phyloP scores from a whole-genome alignment of 1,140 invertebrate genomes.

The Magallana angulata region DNA sequence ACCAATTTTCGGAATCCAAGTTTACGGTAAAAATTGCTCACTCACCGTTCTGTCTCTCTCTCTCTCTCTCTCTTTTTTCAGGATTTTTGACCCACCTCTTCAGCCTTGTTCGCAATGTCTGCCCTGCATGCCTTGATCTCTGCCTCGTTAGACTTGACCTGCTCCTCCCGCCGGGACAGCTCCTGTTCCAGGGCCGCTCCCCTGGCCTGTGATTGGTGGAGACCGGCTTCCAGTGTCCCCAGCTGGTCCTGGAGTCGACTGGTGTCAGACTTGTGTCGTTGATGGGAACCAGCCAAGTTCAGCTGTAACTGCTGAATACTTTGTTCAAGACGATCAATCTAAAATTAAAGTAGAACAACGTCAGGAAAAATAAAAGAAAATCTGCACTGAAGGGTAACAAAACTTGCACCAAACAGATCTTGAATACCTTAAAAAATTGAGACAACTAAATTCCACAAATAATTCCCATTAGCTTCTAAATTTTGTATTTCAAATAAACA shows the following conservation, averaged over 20 bases:
- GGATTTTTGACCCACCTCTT: constrained; percentile 64
- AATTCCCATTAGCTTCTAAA: no score
- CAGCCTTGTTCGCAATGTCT: constrained; percentile 70
- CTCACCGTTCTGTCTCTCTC: background rate
- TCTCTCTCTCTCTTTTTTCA: background rate
- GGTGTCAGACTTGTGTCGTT: constrained; percentile 74
- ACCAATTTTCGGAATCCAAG: background rate
- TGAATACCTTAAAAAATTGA: no score
- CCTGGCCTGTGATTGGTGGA: constrained; percentile 65
- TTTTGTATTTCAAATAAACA: no score
- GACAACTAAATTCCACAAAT: no score
- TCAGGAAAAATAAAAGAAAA: background rate
- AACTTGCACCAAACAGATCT: no score
- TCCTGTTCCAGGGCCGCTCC: constrained; percentile 68
- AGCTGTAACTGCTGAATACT: constrained; percentile 76
- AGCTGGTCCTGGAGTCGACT: constrained; percentile 70
- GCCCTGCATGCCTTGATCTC: constrained; percentile 70
- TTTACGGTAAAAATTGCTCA: no score
- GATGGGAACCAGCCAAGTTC: constrained; percentile 75
- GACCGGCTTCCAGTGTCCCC: constrained; percentile 64
- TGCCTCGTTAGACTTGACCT: constrained; percentile 71
- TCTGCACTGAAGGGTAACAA: no score
- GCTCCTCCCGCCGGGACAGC: constrained; percentile 69
- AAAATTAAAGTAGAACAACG: constrained; percentile 21
- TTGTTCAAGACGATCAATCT: constrained; percentile 75